Base-by-base conservation (phyloP, 2,888 invertebrate genomes). In the Rhopalosiphum nymphaeae region DNA sequence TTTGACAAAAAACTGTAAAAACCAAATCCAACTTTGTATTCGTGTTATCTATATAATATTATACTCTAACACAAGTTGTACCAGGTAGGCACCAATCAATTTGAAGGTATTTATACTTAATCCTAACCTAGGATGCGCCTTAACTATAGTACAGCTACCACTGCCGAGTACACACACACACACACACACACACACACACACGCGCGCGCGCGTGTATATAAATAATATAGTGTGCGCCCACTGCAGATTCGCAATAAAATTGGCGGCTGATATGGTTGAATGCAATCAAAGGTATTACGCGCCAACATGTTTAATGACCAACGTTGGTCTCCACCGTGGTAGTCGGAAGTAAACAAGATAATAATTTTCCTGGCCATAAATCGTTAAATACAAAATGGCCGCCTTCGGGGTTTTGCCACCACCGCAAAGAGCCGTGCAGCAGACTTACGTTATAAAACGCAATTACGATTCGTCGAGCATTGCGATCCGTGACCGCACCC, bases 381-480 rank as follows among this genome's bases (percentile, higher is more conserved):
- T 90, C 67, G 67, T 90, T 78, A 90, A 90, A 90, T 67, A 49
- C 90, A 90, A 90, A 90, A 90, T 78, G 90, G 90, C 90, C 90
- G 67, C 61, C 90, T 21, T 29, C 90, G 46, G 46, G 78, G 90
- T 90, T 36, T 46, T 46, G 90, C 46, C 67, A 36, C 46, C 46
- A 29, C 67, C 36, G 90, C 90, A 90, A 67, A 67, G 61, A 67
- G 49, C 67, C 67, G 26, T 5, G 42, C 11, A 42, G 78, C 78
- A 78, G 78, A 78, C 36, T 78, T 78, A n/a, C 90, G 67, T 78
- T 90, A 1, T n/a, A 67, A 89, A 90, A 90, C 49, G 90, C 67
- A 90, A 90, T 90, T 90, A 90, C 90, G 90, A 67, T 90, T 90
- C 67, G 67, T 49, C 67, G 67, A 46, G 67, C 36, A 67, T 49